Percentiles rank a stretch among this genome's conserved stretches.
Evolutionary conservation across 2,888 invertebrate species (phyloP).

Genomic region (Neocrepidodera transversa): DNA sequence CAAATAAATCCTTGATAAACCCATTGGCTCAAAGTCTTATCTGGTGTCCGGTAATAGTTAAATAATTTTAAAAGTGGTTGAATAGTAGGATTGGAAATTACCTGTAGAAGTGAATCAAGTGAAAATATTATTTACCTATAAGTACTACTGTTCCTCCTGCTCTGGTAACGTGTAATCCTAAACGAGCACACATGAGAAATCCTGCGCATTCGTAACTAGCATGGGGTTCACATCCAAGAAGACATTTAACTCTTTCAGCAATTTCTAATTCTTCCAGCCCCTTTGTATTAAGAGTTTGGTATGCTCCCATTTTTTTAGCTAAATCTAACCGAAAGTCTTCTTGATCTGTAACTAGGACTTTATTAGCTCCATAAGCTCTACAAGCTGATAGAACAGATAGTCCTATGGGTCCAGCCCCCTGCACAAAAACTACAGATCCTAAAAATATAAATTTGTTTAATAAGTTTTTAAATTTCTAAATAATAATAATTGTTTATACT

Average conservation of each 20-base stretch:
- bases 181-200: constrained; percentile 63
- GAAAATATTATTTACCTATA: constrained; percentile 68
- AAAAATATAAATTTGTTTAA: constrained; percentile 52
- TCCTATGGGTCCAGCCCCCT: constrained; percentile 90
- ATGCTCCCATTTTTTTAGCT: constrained; percentile 81
- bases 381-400: constrained; percentile 80
- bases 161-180: constrained; percentile 64
- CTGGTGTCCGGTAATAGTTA: too few species aligned
- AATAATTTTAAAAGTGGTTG: too few species aligned
- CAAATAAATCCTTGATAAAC: too few species aligned
- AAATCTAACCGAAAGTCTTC: constrained; percentile 67
- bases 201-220: constrained; percentile 89
- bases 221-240: constrained; percentile 71
- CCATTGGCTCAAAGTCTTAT: too few species aligned
- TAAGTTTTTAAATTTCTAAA: constrained; percentile 34
- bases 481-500: not conserved
- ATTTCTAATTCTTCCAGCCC: constrained; percentile 65
- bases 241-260: constrained; percentile 65
- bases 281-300: constrained; percentile 68
- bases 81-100: too few species aligned
- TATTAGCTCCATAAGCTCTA: constrained; percentile 83
- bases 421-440: constrained; percentile 74
- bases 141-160: constrained; percentile 85
- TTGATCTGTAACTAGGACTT: constrained; percentile 76
- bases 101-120: too few species aligned